Base-by-base conservation (phyloP, 2,113 vertebrate species). In the Phasianus colchicus region DNA sequence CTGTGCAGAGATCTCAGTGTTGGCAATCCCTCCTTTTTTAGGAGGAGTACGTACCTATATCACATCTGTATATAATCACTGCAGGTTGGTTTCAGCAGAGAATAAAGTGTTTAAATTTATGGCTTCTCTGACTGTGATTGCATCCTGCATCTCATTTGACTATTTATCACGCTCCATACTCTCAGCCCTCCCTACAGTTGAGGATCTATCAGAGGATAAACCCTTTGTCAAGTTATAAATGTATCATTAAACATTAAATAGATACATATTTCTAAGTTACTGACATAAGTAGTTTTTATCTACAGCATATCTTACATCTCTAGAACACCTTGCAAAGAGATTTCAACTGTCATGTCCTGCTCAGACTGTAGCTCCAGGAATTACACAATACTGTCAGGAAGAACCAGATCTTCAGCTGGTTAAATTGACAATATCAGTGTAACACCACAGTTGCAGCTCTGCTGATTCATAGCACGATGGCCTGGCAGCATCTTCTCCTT, bases 71-170 rank as follows among this genome's bases (percentile, higher is more conserved):
- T 47, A 60, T 27, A 66, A 86, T 47, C 27, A n/a, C 42, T 72
- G 65, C 32, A 74, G 19, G 65, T 43, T 83, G 50, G 60, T 63
- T 80, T 81, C 65, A n/a, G 83, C 42, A 83, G 70, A 94, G 83
- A 90, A 90, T 55, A 78, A 92, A 95, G 83, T 38, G 65, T 42
- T 83, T 12, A 83, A 86, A 93, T 93, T 90, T 94, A 94, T 75
- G 80, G 72, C 72, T 88, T 88, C 50, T 21, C 85, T 92, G 86
- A 9, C 52, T 75, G 83, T 20, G 18, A 57, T n/a, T 84, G 88
- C 83, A 74, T 57, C 83, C 77, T 88, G 86, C 86, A 92, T 90
- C 88, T 90, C 76, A 65, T 93, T 61, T 86, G 70, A 79, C 65
- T 90, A 65, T 91, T 92, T 86, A 93, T 92, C 88, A 86, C 13